Base-by-base conservation (phyloP, 2,113 vertebrate genomes). In the Dendropsophus ebraccatus region DNA sequence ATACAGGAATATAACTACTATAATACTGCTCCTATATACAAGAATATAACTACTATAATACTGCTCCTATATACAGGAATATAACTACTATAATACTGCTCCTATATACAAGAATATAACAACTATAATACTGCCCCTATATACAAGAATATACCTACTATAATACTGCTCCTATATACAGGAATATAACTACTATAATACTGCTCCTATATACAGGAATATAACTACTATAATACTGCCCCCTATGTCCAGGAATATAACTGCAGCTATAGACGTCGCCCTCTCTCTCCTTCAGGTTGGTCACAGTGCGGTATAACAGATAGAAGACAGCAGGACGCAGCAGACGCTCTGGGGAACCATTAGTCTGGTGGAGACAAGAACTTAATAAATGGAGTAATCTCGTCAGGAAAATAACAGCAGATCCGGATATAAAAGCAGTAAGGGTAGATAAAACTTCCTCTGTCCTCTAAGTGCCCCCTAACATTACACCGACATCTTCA, bases 281-380 rank as follows among this genome's bases (percentile, higher is more conserved):
- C 28, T 30, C 14, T 13, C 60, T 30, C 13, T 32, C n/a, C 10
- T 58, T 62, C 58, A 12, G 62, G 14, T 32, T 32, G 62, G 58
- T 30, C 60, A 13, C 60, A 25, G 62, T 67, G 62, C 28, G 12
- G 62, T 67, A 67, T 72, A 41, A 72, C 69, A 41, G 25, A 50
- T 47, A 74, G 1, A 41, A 74, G 45, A 50, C 37, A 25, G n/a
- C 49, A 77, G 49, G 49, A 54, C 5, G 47, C 47, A 23, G 49
- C 16, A 52, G 47, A 52, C 49, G 1, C 74, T 54, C 74, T 28
- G 28, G 74, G 74, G 47, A 54, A 52, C 73, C 17, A 76, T 76
- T 76, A 76, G 45, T 28, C 73, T 76, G 73, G 45, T 76, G 16
- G 12, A 76, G 73, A 77, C 69, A 72, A 72, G 28, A 77, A 75